Conservation (phyloP, 2,797 vertebrate genomes). For the Phataginus tricuspis region DNA sequence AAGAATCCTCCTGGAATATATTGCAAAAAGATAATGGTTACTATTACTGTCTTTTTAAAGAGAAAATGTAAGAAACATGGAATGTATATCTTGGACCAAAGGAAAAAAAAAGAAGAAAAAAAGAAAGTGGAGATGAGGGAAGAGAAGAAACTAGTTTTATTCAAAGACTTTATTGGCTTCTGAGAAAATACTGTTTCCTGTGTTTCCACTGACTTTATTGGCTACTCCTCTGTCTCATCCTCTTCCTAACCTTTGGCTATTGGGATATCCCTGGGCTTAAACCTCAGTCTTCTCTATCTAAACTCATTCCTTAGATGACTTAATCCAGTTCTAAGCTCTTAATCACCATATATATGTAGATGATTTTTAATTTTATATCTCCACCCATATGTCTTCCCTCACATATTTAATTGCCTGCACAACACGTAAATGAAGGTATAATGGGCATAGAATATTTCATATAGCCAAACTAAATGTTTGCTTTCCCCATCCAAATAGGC, state of each 20-base stretch:
- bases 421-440: background rate
- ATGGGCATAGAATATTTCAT: background rate
- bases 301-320: background rate
- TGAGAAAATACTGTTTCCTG: background rate
- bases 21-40: background rate
- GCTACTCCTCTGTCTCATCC: background rate
- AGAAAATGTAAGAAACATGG: background rate
- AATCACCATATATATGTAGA: background rate
- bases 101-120: no score
- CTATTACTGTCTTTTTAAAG: background rate
- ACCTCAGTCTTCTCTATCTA: background rate
- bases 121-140: background rate
- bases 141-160: background rate
- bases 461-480: conserved; percentile 3
- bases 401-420: background rate
- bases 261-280: background rate
- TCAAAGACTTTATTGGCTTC: background rate
- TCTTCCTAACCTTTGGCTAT: background rate
- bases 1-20: background rate
- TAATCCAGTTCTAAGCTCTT: background rate
- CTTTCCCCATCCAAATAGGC: background rate
- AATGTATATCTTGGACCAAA: background rate
- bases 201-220: background rate
- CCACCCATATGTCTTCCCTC: background rate
- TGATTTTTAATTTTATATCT: background rate